Evolutionary conservation across 2,797 vertebrate genomes (phyloP), one percentile per base, ranked within the genome.

Genomic region (Alca torda): DNA sequence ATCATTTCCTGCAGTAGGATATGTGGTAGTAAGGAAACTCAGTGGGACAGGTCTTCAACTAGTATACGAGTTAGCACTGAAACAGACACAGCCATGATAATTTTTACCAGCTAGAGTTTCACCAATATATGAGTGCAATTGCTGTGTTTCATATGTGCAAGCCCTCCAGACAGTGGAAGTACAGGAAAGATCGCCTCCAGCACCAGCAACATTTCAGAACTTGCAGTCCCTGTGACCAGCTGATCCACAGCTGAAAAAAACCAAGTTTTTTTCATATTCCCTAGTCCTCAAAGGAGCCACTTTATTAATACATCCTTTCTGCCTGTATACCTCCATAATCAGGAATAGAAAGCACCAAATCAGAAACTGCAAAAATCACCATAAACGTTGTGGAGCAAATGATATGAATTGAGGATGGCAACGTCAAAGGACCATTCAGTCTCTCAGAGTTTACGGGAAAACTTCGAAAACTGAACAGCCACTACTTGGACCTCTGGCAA

Each of bases 91-190:
- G 14, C 11, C 35, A 30, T 25, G 17, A 5, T 45, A n/a, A 23
- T 28, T 63, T 84, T 63, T 35, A 89, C 31, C 5, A 85, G 17
- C 8, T 7, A 37, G 10, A 53, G 12, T 76, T 74, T 54, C 26
- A 77, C 9, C 41, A 61, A 41, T 16, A 65, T 13, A 21, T 25
- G 13, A 59, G 28, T 30, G 20, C 19, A 74, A 69, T 15, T 67
- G 23, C 21, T 83, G 39, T 6, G 5, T 39, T 70, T 6, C 0
- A 0, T 20, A 21, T 20, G 5, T 23, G 11, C 26, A 43, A 79
- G 19, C 25, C 50, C 9, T 57, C 60, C 30, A 24, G 30, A 54
- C 24, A 77, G 33, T 20, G 6, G 16, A 77, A 54, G 23, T 16
- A 73, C 25, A 67, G 15, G 39, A n/a, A 84, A 70, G 56, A 59